Percentiles rank a stretch among this genome's conserved stretches.
Conservation (phyloP, 2,113 vertebrate genomes). For the Phaetusa simplex region DNA sequence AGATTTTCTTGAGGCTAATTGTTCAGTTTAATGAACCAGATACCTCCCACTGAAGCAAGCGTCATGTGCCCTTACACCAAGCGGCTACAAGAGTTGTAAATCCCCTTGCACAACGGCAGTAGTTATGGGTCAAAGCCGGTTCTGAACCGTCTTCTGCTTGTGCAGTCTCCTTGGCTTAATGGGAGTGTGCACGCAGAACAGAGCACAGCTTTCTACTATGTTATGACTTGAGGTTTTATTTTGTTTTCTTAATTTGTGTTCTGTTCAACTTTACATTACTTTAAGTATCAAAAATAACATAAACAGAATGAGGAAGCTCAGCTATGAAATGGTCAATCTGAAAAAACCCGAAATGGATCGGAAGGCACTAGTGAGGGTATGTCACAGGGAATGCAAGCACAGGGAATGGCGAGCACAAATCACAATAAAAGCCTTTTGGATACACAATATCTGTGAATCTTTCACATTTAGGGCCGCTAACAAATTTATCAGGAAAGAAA, state of each 20-base stretch:
- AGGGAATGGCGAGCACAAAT: not conserved
- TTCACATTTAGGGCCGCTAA: not conserved
- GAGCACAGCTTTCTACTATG: not conserved
- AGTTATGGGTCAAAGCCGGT: not conserved
- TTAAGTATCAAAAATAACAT: not conserved
- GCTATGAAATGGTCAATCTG: not conserved
- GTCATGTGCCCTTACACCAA: not conserved
- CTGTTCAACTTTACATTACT: not conserved
- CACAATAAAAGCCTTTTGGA: not conserved
- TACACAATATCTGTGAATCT: not conserved
- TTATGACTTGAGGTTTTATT: not conserved
- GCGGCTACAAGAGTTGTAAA: not conserved
- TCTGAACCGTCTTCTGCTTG: not conserved
- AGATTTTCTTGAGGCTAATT: slow-evolving; percentile 63
- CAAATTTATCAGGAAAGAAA: not conserved
- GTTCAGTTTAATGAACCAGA: slow-evolving; percentile 61
- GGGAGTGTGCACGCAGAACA: not conserved
- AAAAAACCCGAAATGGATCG: not conserved
- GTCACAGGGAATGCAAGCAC: not conserved
- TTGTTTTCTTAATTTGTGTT: not conserved
- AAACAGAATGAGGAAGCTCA: not conserved
- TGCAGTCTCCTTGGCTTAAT: not conserved
- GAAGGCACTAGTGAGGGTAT: not conserved
- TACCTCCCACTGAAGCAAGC: slow-evolving; percentile 32
- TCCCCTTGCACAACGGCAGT: not conserved